A percentile compares a stretch with the other conserved stretches of the same genome.
These are phyloP conservation scores for Eleutherodactylus coqui DNA, from an alignment of 2,797 vertebrate species.

Conservation along the genomic window DNA sequence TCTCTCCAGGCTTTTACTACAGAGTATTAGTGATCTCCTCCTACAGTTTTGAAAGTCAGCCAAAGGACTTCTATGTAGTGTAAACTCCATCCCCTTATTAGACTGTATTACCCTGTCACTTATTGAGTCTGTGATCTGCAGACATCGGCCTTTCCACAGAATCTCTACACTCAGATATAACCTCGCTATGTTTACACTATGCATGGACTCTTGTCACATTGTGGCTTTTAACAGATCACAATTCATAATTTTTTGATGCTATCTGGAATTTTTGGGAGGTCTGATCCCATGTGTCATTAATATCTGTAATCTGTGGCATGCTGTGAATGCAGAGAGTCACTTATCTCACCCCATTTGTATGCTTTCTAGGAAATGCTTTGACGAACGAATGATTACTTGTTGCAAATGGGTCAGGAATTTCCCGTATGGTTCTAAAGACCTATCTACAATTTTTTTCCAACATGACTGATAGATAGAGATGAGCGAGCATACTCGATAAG, in stretches of 20 bases:
- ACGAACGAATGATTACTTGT: background rate
- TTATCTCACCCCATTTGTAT: slow-evolving; percentile 28
- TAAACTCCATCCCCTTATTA: slow-evolving; percentile 7
- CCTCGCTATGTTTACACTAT: background rate
- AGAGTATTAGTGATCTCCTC: background rate
- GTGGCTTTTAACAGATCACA: background rate
- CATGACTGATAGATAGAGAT: background rate
- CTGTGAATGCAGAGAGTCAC: background rate
- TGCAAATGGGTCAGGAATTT: background rate
- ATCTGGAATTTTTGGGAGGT: background rate
- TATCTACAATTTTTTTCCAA: no score
- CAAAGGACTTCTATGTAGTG: slow-evolving; percentile 9
- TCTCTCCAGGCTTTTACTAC: slow-evolving; percentile 9
- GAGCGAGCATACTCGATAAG: no score
- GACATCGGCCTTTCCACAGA: background rate
- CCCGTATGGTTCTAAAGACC: background rate
- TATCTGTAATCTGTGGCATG: slow-evolving; percentile 9
- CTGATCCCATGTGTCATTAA: slow-evolving; percentile 4
- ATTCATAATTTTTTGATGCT: background rate
- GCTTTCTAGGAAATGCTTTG: background rate
- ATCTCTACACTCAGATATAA: background rate
- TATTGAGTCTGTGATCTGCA: background rate
- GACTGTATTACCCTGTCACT: slow-evolving; percentile 12
- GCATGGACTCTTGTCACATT: background rate
- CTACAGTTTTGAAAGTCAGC: slow-evolving; percentile 24